Conservation (phyloP, 2,113 vertebrate genomes). For the Progne subis region DNA sequence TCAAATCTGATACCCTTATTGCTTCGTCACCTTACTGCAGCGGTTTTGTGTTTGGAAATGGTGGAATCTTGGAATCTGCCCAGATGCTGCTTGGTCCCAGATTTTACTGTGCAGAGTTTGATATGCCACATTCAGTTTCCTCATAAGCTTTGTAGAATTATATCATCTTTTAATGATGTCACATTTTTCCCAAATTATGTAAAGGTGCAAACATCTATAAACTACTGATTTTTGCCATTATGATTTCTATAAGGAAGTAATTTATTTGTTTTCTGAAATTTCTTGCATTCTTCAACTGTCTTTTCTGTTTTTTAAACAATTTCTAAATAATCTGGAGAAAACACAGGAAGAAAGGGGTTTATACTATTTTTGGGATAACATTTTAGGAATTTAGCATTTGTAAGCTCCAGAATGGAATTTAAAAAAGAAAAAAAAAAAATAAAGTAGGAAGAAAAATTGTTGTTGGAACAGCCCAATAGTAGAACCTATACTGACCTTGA, state of each 20-base stretch:
- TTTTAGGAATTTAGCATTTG: neutral
- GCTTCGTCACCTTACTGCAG: neutral
- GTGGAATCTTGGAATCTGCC: neutral
- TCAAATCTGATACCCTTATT: neutral
- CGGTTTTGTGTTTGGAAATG: neutral
- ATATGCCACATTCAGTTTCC: neutral
- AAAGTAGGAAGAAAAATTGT: neutral
- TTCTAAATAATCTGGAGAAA: neutral
- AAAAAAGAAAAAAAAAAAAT: neutral
- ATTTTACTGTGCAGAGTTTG: neutral
- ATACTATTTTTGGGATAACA: neutral
- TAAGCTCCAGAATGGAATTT: neutral
- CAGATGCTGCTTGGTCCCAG: neutral
- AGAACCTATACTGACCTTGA: neutral
- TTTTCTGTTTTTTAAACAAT: neutral
- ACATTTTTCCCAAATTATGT: neutral
- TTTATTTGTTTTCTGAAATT: neutral
- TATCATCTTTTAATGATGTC: neutral
- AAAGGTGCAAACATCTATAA: neutral
- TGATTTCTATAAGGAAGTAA: neutral
- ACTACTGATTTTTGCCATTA: neutral
- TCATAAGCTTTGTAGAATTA: neutral
- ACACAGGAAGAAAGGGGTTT: neutral
- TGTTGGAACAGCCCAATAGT: fast-evolving
- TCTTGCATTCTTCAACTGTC: neutral